These are phyloP conservation scores for Atherix ibis DNA, from an alignment of 2,888 invertebrate genomes.

Conservation along the genomic window DNA sequence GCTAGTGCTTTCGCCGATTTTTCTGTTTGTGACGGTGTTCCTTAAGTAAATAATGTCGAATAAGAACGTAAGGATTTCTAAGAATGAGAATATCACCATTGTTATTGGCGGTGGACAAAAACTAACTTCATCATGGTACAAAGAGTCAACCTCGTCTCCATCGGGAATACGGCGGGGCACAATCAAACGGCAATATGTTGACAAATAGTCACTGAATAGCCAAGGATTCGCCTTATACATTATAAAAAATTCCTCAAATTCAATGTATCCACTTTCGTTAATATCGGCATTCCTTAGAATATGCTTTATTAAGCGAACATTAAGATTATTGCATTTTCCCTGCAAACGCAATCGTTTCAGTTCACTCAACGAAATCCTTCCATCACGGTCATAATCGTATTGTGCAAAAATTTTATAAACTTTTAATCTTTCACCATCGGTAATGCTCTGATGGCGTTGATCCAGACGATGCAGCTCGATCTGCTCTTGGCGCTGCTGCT, in stretches of 20 bases:
- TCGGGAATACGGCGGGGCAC: slow-evolving; percentile 27
- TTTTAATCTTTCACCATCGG: no score
- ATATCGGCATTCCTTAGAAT: slow-evolving; percentile 50
- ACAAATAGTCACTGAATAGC: slow-evolving; percentile 27
- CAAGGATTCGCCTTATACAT: slow-evolving; percentile 40
- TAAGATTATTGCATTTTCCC: slow-evolving; percentile 42
- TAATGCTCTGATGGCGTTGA: no score
- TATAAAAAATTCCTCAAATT: slow-evolving; percentile 51
- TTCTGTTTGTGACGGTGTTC: no score
- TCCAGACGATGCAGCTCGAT: no score
- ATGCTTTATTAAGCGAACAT: slow-evolving; percentile 46
- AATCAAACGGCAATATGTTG: slow-evolving; percentile 25
- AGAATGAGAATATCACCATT: slow-evolving; percentile 75
- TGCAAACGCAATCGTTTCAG: slow-evolving; percentile 32
- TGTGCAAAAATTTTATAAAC: no score
- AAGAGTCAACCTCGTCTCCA: slow-evolving; percentile 42
- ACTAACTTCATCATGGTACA: slow-evolving; percentile 43
- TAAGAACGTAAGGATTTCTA: slow-evolving; percentile 65
- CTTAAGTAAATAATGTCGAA: slow-evolving; percentile 30
- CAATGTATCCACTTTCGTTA: slow-evolving; percentile 45
- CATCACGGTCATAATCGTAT: slow-evolving; percentile 59
- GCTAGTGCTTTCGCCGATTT: slow-evolving; percentile 34
- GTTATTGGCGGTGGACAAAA: slow-evolving; percentile 87
- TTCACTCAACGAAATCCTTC: slow-evolving; percentile 49
- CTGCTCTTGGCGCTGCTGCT: no score